phyloP scores from a whole-genome alignment of 2,113 vertebrate species.

The Salvelinus fontinalis region DNA sequence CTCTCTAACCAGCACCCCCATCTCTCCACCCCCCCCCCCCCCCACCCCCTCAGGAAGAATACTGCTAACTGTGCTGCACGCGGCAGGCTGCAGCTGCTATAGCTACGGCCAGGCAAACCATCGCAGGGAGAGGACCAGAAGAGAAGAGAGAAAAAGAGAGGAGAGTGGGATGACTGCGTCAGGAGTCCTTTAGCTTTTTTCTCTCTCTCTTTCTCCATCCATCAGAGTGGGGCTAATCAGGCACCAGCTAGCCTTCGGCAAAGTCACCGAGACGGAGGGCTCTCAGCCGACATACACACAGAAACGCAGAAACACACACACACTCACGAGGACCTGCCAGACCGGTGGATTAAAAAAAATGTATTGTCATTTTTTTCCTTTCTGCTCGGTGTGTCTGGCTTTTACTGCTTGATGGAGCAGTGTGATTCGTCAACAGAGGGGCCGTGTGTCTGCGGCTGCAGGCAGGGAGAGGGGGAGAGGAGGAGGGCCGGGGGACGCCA shows the following conservation, averaged over 20 bases:
- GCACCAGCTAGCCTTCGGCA: slow-evolving; percentile 70
- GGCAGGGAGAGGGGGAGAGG: slow-evolving; percentile 76
- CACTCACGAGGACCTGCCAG: slow-evolving; percentile 57
- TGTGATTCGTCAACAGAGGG: slow-evolving; percentile 65
- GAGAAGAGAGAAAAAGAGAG: slow-evolving; percentile 52
- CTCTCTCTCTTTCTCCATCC: slow-evolving; percentile 67
- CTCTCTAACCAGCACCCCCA: slow-evolving; percentile 51
- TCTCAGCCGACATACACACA: slow-evolving; percentile 45
- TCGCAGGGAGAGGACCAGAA: slow-evolving; percentile 69
- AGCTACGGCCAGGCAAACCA: slow-evolving; percentile 77
- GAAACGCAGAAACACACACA: slow-evolving; percentile 34
- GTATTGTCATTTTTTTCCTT: slow-evolving; percentile 29
- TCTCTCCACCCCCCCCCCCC: slow-evolving; percentile 64
- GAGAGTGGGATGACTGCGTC: slow-evolving; percentile 70
- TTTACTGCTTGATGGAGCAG: slow-evolving; percentile 67
- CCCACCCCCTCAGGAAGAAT: slow-evolving; percentile 73
- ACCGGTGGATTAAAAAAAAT: slow-evolving; percentile 38
- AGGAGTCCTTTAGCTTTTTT: slow-evolving; percentile 77
- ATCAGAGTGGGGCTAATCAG: slow-evolving; percentile 76
- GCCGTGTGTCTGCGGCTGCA: slow-evolving; percentile 77
- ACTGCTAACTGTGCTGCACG: slow-evolving; percentile 78
- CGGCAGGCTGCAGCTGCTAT: slow-evolving; percentile 82
- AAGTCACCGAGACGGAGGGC: slow-evolving; percentile 73
- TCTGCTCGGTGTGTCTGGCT: slow-evolving; percentile 43
- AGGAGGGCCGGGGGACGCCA: slow-evolving; percentile 74